Evolutionary conservation across 2,797 vertebrate species (phyloP), one percentile per base, ranked within the genome.

Genomic region (Sebastiscus albofasciatus): DNA sequence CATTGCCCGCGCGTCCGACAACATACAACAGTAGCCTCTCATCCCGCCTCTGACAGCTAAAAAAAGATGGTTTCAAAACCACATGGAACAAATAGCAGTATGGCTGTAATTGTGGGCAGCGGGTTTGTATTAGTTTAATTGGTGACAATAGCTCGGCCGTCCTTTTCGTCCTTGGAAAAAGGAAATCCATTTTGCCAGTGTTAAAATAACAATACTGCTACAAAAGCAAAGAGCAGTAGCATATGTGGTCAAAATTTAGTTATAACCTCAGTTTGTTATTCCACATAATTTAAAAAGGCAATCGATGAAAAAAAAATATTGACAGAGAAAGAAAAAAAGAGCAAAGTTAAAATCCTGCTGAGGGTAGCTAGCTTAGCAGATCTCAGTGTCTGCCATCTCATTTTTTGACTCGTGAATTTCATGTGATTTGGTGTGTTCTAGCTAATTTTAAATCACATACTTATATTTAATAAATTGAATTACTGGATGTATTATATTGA

Each of bases 91-190:
- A 68, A 81, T 13, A 55, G 59, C 59, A 46, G 73, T 4, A 2
- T n/a, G 67, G 82, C 49, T 69, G 82, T 75, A 88, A 86, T 82
- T 74, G 49, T 49, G 29, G 61, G 29, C 61, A 70, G 79, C 7
- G 9, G 74, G 69, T 52, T 77, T 36, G 39, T 82, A 81, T 87
- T 85, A 62, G 75, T 80, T 78, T 86, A 82, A 88, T 89, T 83
- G 83, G 67, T 24, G 73, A 66, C 58, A 42, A 83, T 82, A 68
- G 67, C 67, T 58, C 2, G 33, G 62, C 33, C 11, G 14, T 83
- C 77, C 71, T 26, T 72, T 78, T 62, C 20, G 66, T 84, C 89
- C 87, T 92, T 92, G 88, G 42, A 39, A 78, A 77, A 65, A 58
- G 72, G 60, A 87, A 90, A 87, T 78, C 60, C 27, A 58, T 84